phyloP scores from a whole-genome alignment of 2,113 vertebrate genomes.

The Chaetorhynchus papuensis region DNA sequence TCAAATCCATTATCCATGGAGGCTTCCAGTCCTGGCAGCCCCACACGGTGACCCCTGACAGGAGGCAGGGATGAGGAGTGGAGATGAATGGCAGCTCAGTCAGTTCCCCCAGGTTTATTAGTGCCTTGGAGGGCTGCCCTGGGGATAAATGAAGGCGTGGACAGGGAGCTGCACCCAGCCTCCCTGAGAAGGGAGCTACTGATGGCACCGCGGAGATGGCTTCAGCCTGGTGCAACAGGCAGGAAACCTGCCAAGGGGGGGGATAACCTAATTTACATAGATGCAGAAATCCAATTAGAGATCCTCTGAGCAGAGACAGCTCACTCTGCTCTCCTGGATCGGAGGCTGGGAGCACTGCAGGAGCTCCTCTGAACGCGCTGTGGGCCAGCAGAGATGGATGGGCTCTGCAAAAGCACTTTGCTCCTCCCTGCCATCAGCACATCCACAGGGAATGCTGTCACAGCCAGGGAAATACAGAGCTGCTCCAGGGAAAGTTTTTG shows the following conservation, averaged over 20 bases:
- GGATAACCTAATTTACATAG: constrained; percentile 52
- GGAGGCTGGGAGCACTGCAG: neutral
- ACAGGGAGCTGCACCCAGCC: neutral
- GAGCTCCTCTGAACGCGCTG: neutral
- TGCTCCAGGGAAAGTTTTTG: neutral
- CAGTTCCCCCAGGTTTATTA: neutral
- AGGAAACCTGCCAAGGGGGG: constrained; percentile 43
- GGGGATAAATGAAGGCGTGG: neutral
- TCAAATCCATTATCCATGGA: neutral
- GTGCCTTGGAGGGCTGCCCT: neutral
- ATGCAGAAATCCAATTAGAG: constrained; percentile 55
- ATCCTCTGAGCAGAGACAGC: constrained; percentile 44
- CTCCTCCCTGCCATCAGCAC: neutral
- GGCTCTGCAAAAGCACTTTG: neutral
- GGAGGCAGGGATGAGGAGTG: neutral
- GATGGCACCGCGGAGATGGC: neutral
- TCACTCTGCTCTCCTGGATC: neutral
- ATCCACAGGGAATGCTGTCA: neutral
- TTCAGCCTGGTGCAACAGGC: neutral
- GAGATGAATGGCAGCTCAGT: neutral
- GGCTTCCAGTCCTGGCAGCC: neutral
- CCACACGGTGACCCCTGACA: neutral
- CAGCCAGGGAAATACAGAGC: neutral
- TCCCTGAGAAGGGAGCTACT: neutral
- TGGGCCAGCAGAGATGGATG: neutral